Evolutionary conservation across 2,888 invertebrate species (phyloP).

Genomic region (Agonopterix arenella): DNA sequence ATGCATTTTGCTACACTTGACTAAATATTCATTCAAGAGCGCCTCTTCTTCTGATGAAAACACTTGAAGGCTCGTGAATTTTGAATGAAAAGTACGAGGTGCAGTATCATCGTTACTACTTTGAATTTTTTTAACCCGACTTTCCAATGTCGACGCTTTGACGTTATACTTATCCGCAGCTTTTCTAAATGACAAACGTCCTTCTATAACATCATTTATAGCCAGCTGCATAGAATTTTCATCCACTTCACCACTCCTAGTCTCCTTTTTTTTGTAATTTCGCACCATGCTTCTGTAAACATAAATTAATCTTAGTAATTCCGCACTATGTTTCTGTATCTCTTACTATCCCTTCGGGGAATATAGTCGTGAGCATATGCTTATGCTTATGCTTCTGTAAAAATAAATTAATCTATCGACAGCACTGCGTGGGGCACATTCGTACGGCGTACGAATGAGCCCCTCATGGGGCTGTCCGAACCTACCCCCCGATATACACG

Average conservation of each 20-base stretch:
- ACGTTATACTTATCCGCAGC: conserved; percentile 10
- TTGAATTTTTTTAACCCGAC: conserved; percentile 11
- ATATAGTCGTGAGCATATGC: too few species aligned
- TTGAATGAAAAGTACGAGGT: conserved; percentile 11
- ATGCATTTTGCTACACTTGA: conserved; percentile 16
- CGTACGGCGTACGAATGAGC: conserved; percentile 7
- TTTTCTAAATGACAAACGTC: conserved; percentile 10
- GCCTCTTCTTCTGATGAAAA: conserved; percentile 16
- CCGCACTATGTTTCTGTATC: background rate
- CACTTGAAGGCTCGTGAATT: conserved; percentile 14
- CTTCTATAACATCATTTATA: conserved; percentile 4
- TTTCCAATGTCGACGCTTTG: conserved; percentile 11
- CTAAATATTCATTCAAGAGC: conserved; percentile 13
- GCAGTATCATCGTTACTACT: conserved; percentile 1
- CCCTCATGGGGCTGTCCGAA: conserved; percentile 5
- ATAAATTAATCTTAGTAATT: background rate
- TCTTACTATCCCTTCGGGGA: too few species aligned
- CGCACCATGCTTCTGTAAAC: conserved; percentile 6
- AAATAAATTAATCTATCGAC: background rate
- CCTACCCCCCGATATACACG: conserved; percentile 4
- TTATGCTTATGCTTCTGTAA: too few species aligned
- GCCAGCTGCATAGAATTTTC: conserved; percentile 6
- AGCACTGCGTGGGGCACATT: conserved; percentile 3
- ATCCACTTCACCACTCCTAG: conserved; percentile 4
- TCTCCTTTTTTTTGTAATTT: conserved; percentile 4